These are phyloP conservation scores for Xiphophorus maculatus DNA, from an alignment of 2,113 vertebrate species.

Conservation along the genomic window DNA sequence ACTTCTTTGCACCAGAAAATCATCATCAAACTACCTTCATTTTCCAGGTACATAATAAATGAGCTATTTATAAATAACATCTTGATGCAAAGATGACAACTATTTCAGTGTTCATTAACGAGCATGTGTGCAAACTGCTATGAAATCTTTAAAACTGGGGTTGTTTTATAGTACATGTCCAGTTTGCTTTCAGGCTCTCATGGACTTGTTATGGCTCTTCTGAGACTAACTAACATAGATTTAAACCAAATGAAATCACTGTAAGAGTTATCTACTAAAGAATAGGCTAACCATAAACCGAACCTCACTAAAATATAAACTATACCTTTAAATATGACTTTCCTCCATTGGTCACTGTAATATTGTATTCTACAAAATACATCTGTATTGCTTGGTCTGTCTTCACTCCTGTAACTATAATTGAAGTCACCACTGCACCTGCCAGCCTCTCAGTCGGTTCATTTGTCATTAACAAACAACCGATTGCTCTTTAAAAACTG, in stretches of 20 bases:
- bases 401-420: neutral
- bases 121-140: too few species aligned
- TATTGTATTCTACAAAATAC: neutral
- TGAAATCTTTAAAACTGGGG: too few species aligned
- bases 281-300: neutral
- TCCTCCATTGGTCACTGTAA: neutral
- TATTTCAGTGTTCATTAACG: too few species aligned
- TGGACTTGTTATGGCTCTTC: too few species aligned
- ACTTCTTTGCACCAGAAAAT: too few species aligned
- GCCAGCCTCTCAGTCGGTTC: neutral
- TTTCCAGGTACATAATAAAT: neutral
- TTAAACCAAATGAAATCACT: neutral
- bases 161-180: neutral
- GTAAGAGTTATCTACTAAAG: neutral
- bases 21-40: neutral
- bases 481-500: constrained; percentile 69
- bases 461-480: constrained; percentile 24
- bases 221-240: too few species aligned
- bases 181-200: neutral
- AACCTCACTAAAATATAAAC: neutral
- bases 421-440: neutral
- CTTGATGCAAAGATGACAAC: neutral
- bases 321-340: neutral
- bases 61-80: neutral
- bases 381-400: neutral